A percentile compares a stretch with the other conserved stretches of the same genome.
These are phyloP conservation scores for Villa cingulata DNA, from an alignment of 2,888 invertebrate species.

Conservation along the genomic window DNA sequence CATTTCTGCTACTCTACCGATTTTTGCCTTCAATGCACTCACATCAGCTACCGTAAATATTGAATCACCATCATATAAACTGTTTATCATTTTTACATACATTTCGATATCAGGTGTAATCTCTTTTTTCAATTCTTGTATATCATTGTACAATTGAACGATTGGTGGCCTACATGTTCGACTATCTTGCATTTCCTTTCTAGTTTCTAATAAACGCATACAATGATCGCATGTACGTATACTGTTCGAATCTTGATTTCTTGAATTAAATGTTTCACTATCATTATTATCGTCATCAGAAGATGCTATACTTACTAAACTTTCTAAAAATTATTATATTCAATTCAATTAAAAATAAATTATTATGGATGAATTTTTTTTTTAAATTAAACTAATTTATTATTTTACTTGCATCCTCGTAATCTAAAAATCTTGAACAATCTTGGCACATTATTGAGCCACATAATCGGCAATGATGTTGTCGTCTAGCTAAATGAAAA, in stretches of 20 bases:
- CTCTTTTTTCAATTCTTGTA: conserved; percentile 62
- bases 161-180: conserved; percentile 66
- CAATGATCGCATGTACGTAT: conserved; percentile 65
- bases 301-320: not conserved
- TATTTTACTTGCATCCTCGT: conserved; percentile 60
- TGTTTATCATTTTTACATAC: conserved; percentile 43
- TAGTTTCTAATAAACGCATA: conserved; percentile 61
- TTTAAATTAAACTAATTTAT: no score
- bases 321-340: not conserved
- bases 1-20: conserved; percentile 75
- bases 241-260: conserved; percentile 12
- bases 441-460: conserved; percentile 87
- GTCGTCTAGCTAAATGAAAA: conserved; percentile 75
- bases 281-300: not conserved
- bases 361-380: no score
- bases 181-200: conserved; percentile 65
- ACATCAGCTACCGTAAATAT: conserved; percentile 76
- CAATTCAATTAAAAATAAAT: not conserved
- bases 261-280: not conserved
- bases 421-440: conserved; percentile 74
- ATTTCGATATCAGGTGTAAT: conserved; percentile 53
- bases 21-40: conserved; percentile 64
- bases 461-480: conserved; percentile 93
- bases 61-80: conserved; percentile 71
- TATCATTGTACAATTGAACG: conserved; percentile 68